These are phyloP conservation scores for Aelia acuminata DNA, from an alignment of 2,888 invertebrate genomes.

Conservation along the genomic window DNA sequence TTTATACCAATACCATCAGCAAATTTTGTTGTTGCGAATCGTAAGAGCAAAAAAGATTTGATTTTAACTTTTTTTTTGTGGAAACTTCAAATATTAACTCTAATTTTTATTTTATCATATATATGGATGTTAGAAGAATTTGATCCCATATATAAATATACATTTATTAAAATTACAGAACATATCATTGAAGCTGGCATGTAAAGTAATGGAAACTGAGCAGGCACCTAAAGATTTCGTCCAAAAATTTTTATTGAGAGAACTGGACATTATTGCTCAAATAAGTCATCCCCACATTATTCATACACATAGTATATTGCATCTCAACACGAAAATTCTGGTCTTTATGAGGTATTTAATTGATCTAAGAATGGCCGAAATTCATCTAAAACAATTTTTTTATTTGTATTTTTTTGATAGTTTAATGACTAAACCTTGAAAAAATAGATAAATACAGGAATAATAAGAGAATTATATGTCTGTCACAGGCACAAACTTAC, in stretches of 20 bases:
- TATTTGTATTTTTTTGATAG: background rate
- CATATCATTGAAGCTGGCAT: slow-evolving; percentile 70
- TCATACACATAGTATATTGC: slow-evolving; percentile 82
- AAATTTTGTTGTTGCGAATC: too few relatives aligned
- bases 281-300: slow-evolving; percentile 86
- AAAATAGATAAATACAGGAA: too few relatives aligned
- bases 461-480: too few relatives aligned
- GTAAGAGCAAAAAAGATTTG: too few relatives aligned
- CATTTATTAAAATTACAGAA: slow-evolving; percentile 39
- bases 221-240: slow-evolving; percentile 84
- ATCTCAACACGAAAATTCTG: slow-evolving; percentile 79
- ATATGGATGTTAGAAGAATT: too few relatives aligned
- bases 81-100: too few relatives aligned
- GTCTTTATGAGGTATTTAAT: slow-evolving; percentile 78
- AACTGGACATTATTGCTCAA: slow-evolving; percentile 82
- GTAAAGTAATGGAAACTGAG: slow-evolving; percentile 82
- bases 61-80: too few relatives aligned
- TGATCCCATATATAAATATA: too few relatives aligned
- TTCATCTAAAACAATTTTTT: background rate
- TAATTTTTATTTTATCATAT: too few relatives aligned
- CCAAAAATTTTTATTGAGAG: slow-evolving; percentile 85
- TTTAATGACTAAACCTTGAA: background rate
- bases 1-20: too few relatives aligned
- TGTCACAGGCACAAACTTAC: too few relatives aligned
- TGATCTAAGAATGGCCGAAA: background rate